Base-by-base conservation (phyloP, 2,797 vertebrate species). In the Pangasius larnaudii region DNA sequence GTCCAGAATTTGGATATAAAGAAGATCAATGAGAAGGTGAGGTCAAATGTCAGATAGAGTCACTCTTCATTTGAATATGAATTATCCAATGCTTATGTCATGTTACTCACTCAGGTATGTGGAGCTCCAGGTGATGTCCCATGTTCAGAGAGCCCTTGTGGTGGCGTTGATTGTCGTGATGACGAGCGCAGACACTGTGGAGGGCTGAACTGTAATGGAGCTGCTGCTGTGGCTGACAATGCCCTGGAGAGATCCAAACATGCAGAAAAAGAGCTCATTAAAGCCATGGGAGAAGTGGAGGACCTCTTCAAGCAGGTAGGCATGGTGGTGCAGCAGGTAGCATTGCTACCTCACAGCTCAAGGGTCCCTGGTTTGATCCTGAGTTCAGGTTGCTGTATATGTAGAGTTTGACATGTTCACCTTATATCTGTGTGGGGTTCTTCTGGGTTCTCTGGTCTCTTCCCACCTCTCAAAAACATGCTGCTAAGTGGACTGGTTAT, bases 171-270 rank as follows among this genome's bases (percentile, higher is more conserved):
- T 67, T 99, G 98, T 94, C 96, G 93, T 18, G 98, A 99, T 0
- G 98, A 99, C 83, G 97, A 98, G 0, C 98, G 97, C 0, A 95
- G 95, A 78, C 98, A 96, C 93, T 99, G 99, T 0, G 99, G 99
- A 0, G 99, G 99, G 56, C 95, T 99, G 82, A 96, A 96, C 95
- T 99, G 99, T 80, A 94, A 96, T 0, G 98, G 98, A 0, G 98
- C 97, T 0, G 97, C 95, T 46, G 95, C 98, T 27, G 94, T 92
- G 0, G 98, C 99, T 0, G 95, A 97, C 86, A 96, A 95, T 0
- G 97, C 98, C 0, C 92, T 99, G 93, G 96, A 97, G 88, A 96
- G 96, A 88, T 97, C 98, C 80, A 97, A 94, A 81, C 97, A 98
- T 42, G 96, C 97, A 4, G 97, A 98, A 92, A 97, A 96, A 83